Evolutionary conservation across 1,140 invertebrate genomes (phyloP), one percentile per base, ranked within the genome.

Genomic region (Adoxophyes honmai): DNA sequence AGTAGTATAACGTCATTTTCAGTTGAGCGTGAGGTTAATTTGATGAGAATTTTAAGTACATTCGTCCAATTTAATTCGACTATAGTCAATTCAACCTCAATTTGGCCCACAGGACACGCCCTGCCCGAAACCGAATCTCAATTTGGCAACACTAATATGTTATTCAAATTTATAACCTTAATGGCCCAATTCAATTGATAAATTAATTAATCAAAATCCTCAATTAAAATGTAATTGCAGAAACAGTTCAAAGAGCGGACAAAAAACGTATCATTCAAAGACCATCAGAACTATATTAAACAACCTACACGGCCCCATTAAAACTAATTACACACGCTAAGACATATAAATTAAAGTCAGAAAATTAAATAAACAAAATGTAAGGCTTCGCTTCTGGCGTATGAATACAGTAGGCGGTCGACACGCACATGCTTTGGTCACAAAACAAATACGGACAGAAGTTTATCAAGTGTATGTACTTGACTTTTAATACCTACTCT

Each of bases 281-380:
- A 48, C 11, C 10, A 48, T 48, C 10, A 28, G 42, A 48, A 48
- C 42, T 6, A 28, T 28, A 48, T 16, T 33, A 39, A 10, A 15
- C 11, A 33, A 8, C 42, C 21, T 11, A 48, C 42, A 28, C n/a
- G n/a, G 21, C 11, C 7, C 42, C 7, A 48, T 48, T 48, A 48
- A 48, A 48, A 48, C 42, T 48, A 48, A 48, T 48, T 48, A 48
- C 10, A 48, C 42, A 48, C 42, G 18, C 21, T 48, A 48, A 48
- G 18, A 48, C 42, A 33, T 48, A 48, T 48, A 48, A 48, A 48
- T 48, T 48, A 48, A 10, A 48, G n/a, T 5, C 10, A n/a, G 42
- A 48, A 48, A 48, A 48, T 48, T 48, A 48, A 48, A 48, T 48
- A 48, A 48, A 48, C 11, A 48, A 28, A 48, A 48, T 48, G 42